Evolutionary conservation across 37 sponge, comb jelly and placozoan genomes (phyloP), one percentile per base, ranked within the genome.

Genomic region (Chondrilla cf. caribensis): DNA sequence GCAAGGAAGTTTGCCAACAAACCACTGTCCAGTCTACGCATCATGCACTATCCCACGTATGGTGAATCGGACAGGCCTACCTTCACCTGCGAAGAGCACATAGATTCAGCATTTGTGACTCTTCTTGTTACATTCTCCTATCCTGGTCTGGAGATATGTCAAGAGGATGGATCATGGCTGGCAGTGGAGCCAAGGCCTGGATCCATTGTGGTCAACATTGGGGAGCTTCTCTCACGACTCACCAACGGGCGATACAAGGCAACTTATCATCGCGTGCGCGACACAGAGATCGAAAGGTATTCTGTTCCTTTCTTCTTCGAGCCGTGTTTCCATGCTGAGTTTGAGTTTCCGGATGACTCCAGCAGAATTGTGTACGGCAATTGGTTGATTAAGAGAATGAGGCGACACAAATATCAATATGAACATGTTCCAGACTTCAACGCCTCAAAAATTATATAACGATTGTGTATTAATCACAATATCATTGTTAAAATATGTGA

Each of bases 241-340:
- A 84, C 88, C 2, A 75, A 43, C 29, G 81, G 88, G 17, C 54
- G 77, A 19, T 58, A 84, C 35, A 88, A 88, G 67, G 84, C 88
- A 54, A 88, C 88, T 22, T 32, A 35, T 24, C 88, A 88, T 57
- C 84, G 84, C n/a, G 88, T 88, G 21, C 29, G 37, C 15, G 88
- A 88, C 54, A 55, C 32, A 31, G 84, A 82, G 17, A 66, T 18
- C 11, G 84, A 83, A 14, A 75, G 88, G 0, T 88, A 38, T 42
- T 83, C 84, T 21, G 41, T 80, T 15, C 88, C 88, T 70, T 88
- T 88, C 80, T 88, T 88, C 51, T 59, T 83, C 39, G 84, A 83
- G 58, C 81, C 88, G 19, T 29, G 87, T 2, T 82, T 38, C 31
- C 58, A 86, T 81, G 81, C 75, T 14, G 54, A 64, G 39, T 85